Base-by-base conservation (phyloP, 2,797 vertebrate genomes). In the Sebastolobus alascanus region DNA sequence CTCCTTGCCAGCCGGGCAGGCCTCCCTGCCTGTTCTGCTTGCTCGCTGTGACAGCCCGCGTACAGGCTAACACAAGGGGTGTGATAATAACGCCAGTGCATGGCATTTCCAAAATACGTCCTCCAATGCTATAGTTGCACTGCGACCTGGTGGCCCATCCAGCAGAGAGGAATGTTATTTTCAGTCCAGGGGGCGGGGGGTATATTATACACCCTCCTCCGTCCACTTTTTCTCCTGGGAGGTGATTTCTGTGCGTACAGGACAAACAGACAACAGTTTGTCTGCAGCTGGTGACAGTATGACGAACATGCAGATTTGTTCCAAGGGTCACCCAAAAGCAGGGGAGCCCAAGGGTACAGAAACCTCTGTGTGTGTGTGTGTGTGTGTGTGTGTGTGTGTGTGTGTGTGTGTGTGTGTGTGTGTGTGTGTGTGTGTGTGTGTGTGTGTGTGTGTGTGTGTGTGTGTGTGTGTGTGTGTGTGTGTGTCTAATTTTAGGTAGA, bases 71-170 rank as follows among this genome's bases (percentile, higher is more conserved):
- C 89, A 86, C 78, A 60, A 75, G 61, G 68, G 75, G n/a, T 77
- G 83, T 87, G 91, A 55, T 89, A 84, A 88, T 88, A 91, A 93
- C 82, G 73, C 65, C 73, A 63, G 80, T 54, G 82, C 90, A 40
- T 90, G 90, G 89, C 90, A 87, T 90, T 89, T 93, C 77, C 74
- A 86, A 87, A 92, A 91, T 89, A 88, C 84, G 79, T 90, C 82
- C 64, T 61, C 50, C 68, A 6, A 29, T 79, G 14, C 82, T 88
- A 68, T 79, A 38, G n/a, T 83, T 79, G 78, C 75, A 79, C 85
- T 86, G 87, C 38, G 58, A 38, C 70, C 82, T 59, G 38, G 66
- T 73, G 77, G 81, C 61, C 76, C 76, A 20, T 72, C 73, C 76
- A 75, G 77, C 70, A 67, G 66, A 76, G 66, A 82, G 38, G 22